Conservation (phyloP, 2,797 vertebrate genomes). For the Sebastes oblongus region DNA sequence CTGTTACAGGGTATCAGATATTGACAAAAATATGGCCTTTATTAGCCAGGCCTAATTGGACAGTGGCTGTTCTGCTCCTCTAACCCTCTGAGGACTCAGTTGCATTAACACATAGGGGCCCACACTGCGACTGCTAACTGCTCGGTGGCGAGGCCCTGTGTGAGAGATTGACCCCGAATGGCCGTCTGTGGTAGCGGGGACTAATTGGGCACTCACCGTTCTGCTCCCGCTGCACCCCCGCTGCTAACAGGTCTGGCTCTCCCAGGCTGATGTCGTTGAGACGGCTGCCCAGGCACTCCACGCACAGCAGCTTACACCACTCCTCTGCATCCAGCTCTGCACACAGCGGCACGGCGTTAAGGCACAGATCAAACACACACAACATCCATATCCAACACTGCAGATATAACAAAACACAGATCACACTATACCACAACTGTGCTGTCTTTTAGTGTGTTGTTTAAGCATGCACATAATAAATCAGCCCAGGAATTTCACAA, state of each 20-base stretch:
- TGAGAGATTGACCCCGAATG: slow-evolving; percentile 70
- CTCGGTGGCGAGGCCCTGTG: slow-evolving; percentile 44
- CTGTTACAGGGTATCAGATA: slow-evolving; percentile 54
- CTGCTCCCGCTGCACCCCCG: slow-evolving; percentile 96
- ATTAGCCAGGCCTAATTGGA: slow-evolving; percentile 73
- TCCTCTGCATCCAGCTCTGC: slow-evolving; percentile 98
- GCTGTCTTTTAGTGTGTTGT: background rate
- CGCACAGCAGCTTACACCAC: slow-evolving; percentile 97
- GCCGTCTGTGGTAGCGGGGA: slow-evolving; percentile 67
- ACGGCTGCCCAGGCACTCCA: slow-evolving; percentile 95
- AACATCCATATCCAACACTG: background rate
- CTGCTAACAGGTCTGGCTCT: slow-evolving; percentile 97
- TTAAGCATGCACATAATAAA: slow-evolving; percentile 14
- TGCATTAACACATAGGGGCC: slow-evolving; percentile 61
- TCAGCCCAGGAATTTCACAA: slow-evolving; percentile 18
- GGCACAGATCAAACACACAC: slow-evolving; percentile 12
- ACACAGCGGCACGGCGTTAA: slow-evolving; percentile 36
- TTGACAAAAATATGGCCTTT: slow-evolving; percentile 62
- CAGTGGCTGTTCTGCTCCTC: slow-evolving; percentile 59
- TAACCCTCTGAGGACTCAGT: slow-evolving; percentile 50
- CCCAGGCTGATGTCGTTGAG: slow-evolving; percentile 98
- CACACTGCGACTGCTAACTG: slow-evolving; percentile 40
- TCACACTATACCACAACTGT: background rate
- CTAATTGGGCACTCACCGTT: slow-evolving; percentile 89
- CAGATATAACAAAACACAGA: slow-evolving; percentile 28